Percentiles rank a stretch among this genome's conserved stretches.
These are phyloP conservation scores for Tokudaia tokunoshimensis DNA, from an alignment of 2,797 vertebrate genomes.

Conservation along the genomic window DNA sequence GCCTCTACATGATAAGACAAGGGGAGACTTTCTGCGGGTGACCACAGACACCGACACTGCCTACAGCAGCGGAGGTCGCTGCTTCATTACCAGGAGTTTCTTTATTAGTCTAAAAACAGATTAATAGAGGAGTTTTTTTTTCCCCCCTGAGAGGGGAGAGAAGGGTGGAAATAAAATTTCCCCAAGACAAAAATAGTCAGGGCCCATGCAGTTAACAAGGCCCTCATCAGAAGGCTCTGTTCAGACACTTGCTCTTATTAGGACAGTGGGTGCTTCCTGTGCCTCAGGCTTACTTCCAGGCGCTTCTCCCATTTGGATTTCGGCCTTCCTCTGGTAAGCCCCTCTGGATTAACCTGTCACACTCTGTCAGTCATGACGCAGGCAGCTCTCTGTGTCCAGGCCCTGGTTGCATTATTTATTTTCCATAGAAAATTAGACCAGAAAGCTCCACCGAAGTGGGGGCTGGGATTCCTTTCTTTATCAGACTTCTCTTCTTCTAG, in stretches of 20 bases:
- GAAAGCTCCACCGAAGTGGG: neutral
- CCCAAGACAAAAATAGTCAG: slow-evolving; percentile 45
- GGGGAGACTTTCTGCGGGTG: neutral
- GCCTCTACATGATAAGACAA: neutral
- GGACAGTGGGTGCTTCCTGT: slow-evolving; percentile 43
- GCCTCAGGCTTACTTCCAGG: slow-evolving; percentile 52
- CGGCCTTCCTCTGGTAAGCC: slow-evolving; percentile 68
- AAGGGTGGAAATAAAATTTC: slow-evolving; percentile 43
- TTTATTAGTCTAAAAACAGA: slow-evolving; percentile 47
- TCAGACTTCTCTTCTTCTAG: neutral
- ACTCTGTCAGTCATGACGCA: slow-evolving; percentile 67
- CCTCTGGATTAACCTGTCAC: slow-evolving; percentile 76
- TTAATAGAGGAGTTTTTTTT: neutral
- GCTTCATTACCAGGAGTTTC: slow-evolving; percentile 39
- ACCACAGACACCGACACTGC: neutral
- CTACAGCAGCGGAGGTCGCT: neutral
- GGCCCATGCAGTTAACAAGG: slow-evolving; percentile 47
- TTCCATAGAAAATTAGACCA: slow-evolving; percentile 63
- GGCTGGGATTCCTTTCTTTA: slow-evolving; percentile 61
- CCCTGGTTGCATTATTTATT: slow-evolving; percentile 70
- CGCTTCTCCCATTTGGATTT: slow-evolving; percentile 45
- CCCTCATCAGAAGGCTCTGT: neutral
- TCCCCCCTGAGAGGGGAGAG: neutral
- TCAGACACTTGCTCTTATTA: slow-evolving; percentile 59
- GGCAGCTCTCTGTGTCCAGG: slow-evolving; percentile 70